Base-by-base conservation (phyloP, 2,888 invertebrate species). In the Cheilosia pagana region DNA sequence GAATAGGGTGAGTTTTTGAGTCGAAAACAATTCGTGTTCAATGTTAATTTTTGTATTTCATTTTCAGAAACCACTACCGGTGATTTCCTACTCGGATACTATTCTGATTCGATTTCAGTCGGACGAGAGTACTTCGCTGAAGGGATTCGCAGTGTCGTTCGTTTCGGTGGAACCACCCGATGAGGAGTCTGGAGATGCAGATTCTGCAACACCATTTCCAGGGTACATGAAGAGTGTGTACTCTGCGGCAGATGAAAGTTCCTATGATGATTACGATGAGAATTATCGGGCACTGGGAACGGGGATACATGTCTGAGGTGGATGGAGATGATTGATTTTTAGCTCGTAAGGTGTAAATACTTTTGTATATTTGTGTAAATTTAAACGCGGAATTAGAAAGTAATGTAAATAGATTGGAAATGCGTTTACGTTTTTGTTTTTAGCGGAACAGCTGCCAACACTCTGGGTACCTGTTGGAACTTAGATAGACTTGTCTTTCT, bases 141-240 rank as follows among this genome's bases (percentile, higher is more conserved):
- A 97, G 92, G 99, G 99, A 4, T 99, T 99, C 91, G 96, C 96
- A 3, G 96, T 98, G 0, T 95, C 96, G 0, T 98, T 97, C 91
- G 94, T 96, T 41, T 95, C 95, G 0, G 93, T 95, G 14, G 95
- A 95, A 82, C 93, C 93, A 0, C 93, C 93, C 31, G 94, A 93
- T 55, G 91, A 91, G 25, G 89, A 89, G 23, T 88, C 87, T 5
- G 88, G 89, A 7, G 90, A 90, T 82, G 87, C 87, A 19, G 91
- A 91, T 77, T 87, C 89, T 1, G 89, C 88, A 0, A 92, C 92
- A 4, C 92, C 92, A 0, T 92, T 92, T 77, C 92, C 92, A 1
- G 92, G 92, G 14, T 91, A 91, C 52, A 88, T 91, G 72, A 91
- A 91, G 85, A 91, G 89, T 65, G 89, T 91, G 8, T 87, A 86